phyloP scores from a whole-genome alignment of 1,140 invertebrate species.

The Batillaria attramentaria region DNA sequence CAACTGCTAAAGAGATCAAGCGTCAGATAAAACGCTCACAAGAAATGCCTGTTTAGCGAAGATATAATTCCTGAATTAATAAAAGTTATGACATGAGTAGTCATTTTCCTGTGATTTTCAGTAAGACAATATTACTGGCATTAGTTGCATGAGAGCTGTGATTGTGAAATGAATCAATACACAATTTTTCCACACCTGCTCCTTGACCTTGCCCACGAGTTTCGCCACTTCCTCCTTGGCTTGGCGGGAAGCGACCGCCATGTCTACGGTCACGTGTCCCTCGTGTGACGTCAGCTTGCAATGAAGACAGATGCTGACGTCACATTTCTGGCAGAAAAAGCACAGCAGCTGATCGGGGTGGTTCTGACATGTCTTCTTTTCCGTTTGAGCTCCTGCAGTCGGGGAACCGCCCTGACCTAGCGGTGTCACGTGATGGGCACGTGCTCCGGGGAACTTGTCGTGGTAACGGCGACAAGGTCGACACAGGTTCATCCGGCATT shows the following conservation, averaged over 20 bases:
- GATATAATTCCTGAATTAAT: no score
- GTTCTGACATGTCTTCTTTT: not conserved
- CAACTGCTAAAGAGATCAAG: no score
- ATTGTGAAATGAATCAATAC: no score
- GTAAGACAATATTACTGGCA: no score
- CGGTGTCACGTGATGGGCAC: constrained; percentile 11
- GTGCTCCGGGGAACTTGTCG: not conserved
- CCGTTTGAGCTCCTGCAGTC: not conserved
- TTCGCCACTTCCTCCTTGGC: constrained; percentile 13
- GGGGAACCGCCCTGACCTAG: not conserved
- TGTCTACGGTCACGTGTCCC: constrained; percentile 11
- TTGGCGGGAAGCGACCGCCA: not conserved
- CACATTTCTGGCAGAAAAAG: constrained; percentile 22
- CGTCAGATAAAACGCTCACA: no score
- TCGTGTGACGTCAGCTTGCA: constrained; percentile 29
- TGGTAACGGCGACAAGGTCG: constrained; percentile 12
- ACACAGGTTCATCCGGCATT: constrained; percentile 15
- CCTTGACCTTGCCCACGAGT: not conserved
- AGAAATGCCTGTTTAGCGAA: no score
- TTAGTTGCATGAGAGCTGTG: no score
- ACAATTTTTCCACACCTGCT: constrained; percentile 31
- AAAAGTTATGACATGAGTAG: no score
- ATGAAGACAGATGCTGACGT: constrained; percentile 27
- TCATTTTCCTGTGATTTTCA: no score
- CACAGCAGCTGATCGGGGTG: constrained; percentile 21